Conservation (phyloP, 2,888 invertebrate species). For the Drepanosiphum platanoidis region DNA sequence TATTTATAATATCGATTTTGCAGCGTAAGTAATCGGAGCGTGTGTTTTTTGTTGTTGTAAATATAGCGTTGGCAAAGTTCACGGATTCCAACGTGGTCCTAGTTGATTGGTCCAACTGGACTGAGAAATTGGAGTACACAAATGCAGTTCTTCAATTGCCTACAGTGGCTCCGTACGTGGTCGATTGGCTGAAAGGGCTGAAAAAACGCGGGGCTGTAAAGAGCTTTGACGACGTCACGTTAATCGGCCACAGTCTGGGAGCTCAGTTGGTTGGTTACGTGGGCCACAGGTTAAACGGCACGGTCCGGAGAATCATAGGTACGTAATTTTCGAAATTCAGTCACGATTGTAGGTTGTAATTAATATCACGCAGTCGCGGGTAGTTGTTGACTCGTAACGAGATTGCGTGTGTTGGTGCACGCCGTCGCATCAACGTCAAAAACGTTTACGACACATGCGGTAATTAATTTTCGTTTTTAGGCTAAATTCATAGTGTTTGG, state of each 20-base stretch:
- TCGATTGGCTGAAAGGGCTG: slow-evolving; percentile 36
- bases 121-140: slow-evolving; percentile 26
- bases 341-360: neutral
- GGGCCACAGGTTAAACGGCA: slow-evolving; percentile 44
- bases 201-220: neutral
- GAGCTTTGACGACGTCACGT: slow-evolving; percentile 29
- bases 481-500: no score
- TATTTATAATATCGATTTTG: no score
- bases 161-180: slow-evolving; percentile 6
- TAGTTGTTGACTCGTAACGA: neutral
- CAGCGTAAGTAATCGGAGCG: no score
- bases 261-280: slow-evolving; percentile 61
- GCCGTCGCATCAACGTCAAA: neutral
- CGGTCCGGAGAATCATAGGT: slow-evolving; percentile 37
- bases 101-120: slow-evolving; percentile 59
- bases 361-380: neutral
- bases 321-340: slow-evolving; percentile 6
- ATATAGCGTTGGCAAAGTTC: slow-evolving; percentile 23
- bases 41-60: no score
- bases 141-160: slow-evolving; percentile 17
- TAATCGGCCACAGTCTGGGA: slow-evolving; percentile 62
- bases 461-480: no score
- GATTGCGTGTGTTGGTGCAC: neutral
- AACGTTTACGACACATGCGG: neutral
- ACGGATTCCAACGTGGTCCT: slow-evolving; percentile 53